Percentiles rank a stretch among this genome's conserved stretches.
Evolutionary conservation across 2,113 vertebrate genomes (phyloP).

Genomic region (Tonatia bakeri): DNA sequence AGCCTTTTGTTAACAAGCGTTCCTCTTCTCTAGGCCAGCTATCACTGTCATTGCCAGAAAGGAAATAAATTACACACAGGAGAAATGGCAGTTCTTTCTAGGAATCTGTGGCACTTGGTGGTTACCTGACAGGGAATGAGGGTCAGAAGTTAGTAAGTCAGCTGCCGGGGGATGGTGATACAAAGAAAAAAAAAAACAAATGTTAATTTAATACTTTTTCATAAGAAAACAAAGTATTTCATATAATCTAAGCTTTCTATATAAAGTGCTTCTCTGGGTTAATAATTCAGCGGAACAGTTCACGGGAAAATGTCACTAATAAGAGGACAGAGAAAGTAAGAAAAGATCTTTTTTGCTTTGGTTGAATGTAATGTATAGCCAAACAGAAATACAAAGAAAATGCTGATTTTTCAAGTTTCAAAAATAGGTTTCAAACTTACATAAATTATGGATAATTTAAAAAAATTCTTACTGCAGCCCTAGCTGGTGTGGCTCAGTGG

Average conservation of each 20-base stretch:
- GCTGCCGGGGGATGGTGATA: neutral
- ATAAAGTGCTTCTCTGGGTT: conserved; percentile 17
- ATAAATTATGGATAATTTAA: neutral
- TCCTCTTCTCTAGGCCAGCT: neutral
- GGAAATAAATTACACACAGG: neutral
- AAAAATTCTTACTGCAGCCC: neutral
- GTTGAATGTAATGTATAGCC: neutral
- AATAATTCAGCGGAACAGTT: conserved; percentile 3
- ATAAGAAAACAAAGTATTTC: conserved; percentile 9
- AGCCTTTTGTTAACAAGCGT: conserved; percentile 23
- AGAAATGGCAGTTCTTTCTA: conserved; percentile 26
- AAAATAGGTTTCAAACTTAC: neutral
- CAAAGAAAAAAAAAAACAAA: neutral
- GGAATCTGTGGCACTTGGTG: neutral
- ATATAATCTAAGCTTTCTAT: neutral
- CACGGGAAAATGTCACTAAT: neutral
- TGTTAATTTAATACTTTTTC: conserved; percentile 22
- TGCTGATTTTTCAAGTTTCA: conserved; percentile 9
- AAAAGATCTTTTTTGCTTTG: neutral
- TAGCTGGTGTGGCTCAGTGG: too few relatives aligned
- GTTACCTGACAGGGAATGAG: neutral
- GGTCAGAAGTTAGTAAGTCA: neutral
- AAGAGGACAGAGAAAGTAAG: neutral
- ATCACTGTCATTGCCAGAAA: neutral
- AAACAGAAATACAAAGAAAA: conserved; percentile 40